Conservation (phyloP, 2,888 invertebrate genomes). For the Fabriciana adippe region DNA sequence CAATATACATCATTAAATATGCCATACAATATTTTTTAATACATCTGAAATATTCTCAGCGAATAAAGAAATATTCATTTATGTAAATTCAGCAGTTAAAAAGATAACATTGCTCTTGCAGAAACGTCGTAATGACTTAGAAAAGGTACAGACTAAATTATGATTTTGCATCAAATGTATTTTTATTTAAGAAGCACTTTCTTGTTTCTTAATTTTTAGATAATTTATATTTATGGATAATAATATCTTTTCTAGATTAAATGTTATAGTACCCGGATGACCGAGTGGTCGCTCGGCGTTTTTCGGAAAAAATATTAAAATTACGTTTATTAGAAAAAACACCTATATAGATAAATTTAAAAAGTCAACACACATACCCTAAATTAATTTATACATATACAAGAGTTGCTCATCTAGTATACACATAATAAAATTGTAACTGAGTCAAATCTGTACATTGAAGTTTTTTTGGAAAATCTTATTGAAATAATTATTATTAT, state of each 20-base stretch:
- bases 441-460: too few relatives aligned
- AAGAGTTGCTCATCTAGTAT: too few relatives aligned
- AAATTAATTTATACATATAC: too few relatives aligned
- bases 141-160: constrained; percentile 9
- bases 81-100: constrained; percentile 28
- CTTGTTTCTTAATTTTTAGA: constrained; percentile 7
- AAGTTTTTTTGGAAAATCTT: too few relatives aligned
- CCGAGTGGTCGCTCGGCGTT: too few relatives aligned
- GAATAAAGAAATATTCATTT: constrained; percentile 16
- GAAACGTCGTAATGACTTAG: constrained; percentile 11
- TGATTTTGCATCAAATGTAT: constrained; percentile 8
- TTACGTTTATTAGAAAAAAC: too few relatives aligned
- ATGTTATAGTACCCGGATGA: not conserved
- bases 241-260: not conserved
- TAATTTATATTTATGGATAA: not conserved
- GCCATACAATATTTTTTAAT: not conserved
- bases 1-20: too few relatives aligned
- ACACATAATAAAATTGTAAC: too few relatives aligned
- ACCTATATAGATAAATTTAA: too few relatives aligned
- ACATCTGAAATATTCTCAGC: constrained; percentile 4
- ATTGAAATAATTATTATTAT: too few relatives aligned
- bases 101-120: constrained; percentile 22
- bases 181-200: constrained; percentile 15
- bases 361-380: too few relatives aligned
- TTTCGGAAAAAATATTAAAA: too few relatives aligned